Evolutionary conservation across 2,888 invertebrate genomes (phyloP).

Genomic region (Metopia argyrocephala): DNA sequence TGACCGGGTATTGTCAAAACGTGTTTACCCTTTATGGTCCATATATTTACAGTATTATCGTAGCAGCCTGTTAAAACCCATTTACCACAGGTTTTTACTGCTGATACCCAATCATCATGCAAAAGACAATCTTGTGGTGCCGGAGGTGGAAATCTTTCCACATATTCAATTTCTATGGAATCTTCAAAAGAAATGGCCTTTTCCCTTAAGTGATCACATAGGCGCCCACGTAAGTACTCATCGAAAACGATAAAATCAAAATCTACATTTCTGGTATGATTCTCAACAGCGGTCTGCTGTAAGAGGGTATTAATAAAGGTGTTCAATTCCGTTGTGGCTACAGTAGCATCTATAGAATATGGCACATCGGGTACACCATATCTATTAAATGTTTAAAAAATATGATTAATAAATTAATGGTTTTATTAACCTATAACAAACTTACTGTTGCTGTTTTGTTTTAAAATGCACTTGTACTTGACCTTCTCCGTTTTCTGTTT

Average conservation of each 20-base stretch:
- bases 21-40: slow-evolving; percentile 92
- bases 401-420: background rate
- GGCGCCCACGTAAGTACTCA: slow-evolving; percentile 84
- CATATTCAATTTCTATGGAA: slow-evolving; percentile 93
- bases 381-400: slow-evolving; percentile 79
- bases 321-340: slow-evolving; percentile 85
- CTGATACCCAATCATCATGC: slow-evolving; percentile 99
- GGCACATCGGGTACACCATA: slow-evolving; percentile 93
- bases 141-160: slow-evolving; percentile 93
- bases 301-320: slow-evolving; percentile 88
- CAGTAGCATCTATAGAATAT: slow-evolving; percentile 87
- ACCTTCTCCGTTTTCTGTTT: slow-evolving; percentile 78
- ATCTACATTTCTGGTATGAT: slow-evolving; percentile 76
- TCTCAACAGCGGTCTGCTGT: slow-evolving; percentile 64
- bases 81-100: slow-evolving; percentile 85
- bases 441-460: slow-evolving; percentile 90
- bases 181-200: slow-evolving; percentile 89
- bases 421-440: slow-evolving; percentile 5
- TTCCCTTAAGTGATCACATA: slow-evolving; percentile 87
- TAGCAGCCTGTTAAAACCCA: slow-evolving; percentile 96
- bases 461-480: slow-evolving; percentile 88
- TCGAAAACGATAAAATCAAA: slow-evolving; percentile 94
- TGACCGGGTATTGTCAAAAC: slow-evolving; percentile 92
- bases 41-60: slow-evolving; percentile 94
- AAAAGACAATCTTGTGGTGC: slow-evolving; percentile 94